Base-by-base conservation (phyloP, 2,797 vertebrate genomes). In the Microchirus variegatus region DNA sequence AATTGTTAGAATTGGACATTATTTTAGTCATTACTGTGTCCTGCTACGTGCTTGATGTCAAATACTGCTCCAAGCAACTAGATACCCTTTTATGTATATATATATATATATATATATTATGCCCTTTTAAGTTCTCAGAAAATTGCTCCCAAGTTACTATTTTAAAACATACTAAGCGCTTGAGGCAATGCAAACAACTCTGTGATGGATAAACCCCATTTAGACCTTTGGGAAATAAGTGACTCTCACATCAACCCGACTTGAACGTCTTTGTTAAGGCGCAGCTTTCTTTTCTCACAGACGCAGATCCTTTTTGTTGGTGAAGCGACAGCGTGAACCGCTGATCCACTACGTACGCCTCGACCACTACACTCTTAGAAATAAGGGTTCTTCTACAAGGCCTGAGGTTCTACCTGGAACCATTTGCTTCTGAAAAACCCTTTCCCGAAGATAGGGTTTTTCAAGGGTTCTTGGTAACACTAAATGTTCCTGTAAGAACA, bases 271-370 rank as follows among this genome's bases (percentile, higher is more conserved):
- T 74, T 78, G 68, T 64, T 81, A 80, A 12, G 14, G 38, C 79
- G 75, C 63, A 78, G 80, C 87, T 80, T 79, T 78, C 73, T 43
- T 80, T 79, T 78, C 73, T 43, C 59, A 63, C 48, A 78, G 75
- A 70, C 9, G 43, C 52, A 40, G 67, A 59, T 61, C 59, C 53
- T 46, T 46, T 64, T 70, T 10, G 70, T 66, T 10, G 55, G 55
- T 36, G 73, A 81, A 68, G 76, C 70, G 80, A 83, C 80, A 66
- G 59, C 59, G 60, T 63, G 59, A 80, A 84, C 82, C 67, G 43
- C 67, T 57, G 59, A 63, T 65, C 48, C 63, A 37, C 72, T 36
- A 18, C 42, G 58, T 75, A n/a, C n/a, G n/a, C n/a, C n/a, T n/a
- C n/a, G n/a, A n/a, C n/a, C n/a, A n/a, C n/a, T n/a, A n/a, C n/a